These are phyloP conservation scores for Trissoscelio sp. DNA, from an alignment of 2,888 invertebrate genomes.

Conservation along the genomic window DNA sequence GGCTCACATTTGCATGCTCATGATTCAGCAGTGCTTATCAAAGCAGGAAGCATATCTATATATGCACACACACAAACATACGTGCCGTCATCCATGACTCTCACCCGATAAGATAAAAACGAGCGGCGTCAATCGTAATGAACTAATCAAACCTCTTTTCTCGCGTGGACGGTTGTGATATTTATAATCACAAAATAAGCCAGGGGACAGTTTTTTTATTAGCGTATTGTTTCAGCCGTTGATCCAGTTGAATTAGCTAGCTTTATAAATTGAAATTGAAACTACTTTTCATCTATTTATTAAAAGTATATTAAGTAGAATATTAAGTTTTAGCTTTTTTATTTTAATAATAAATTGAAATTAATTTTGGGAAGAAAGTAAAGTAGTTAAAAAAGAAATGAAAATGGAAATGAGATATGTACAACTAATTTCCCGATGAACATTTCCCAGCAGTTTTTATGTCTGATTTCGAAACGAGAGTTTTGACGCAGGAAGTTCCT, in stretches of 20 bases:
- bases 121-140: conserved; percentile 47
- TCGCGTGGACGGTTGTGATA: conserved; percentile 30
- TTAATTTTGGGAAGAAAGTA: background rate
- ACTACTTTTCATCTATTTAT: no score
- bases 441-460: conserved; percentile 12
- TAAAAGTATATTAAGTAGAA: no score
- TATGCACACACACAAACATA: conserved; percentile 15
- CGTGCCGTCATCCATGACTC: conserved; percentile 44
- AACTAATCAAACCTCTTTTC: conserved; percentile 48
- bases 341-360: background rate
- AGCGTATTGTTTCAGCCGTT: conserved; percentile 5
- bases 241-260: no score
- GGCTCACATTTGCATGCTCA: conserved; percentile 54
- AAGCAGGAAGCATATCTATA: conserved; percentile 61
- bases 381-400: background rate
- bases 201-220: conserved; percentile 26
- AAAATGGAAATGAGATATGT: conserved; percentile 6
- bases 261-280: background rate
- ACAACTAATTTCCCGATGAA: conserved; percentile 14
- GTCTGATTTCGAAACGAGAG: conserved; percentile 26
- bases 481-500: conserved; percentile 30
- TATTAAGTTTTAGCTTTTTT: no score
- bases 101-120: conserved; percentile 61
- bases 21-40: conserved; percentile 62
- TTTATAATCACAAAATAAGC: conserved; percentile 35